phyloP scores from a whole-genome alignment of 30 jellyfish, hydroid and myxozoan genomes.

The Catostylus mosaicus region DNA sequence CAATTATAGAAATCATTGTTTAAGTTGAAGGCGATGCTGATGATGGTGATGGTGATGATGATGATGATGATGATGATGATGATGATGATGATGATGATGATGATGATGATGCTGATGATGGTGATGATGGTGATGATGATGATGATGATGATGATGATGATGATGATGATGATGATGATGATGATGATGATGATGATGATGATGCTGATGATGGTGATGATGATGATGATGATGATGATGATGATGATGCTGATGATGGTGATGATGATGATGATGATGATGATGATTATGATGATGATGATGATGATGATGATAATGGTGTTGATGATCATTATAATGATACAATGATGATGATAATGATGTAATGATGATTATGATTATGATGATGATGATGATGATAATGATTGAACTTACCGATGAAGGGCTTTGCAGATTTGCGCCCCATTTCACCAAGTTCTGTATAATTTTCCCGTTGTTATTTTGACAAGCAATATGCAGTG shows the following conservation, averaged over 20 bases:
- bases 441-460: slow-evolving; percentile 61
- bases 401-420: slow-evolving; percentile 20
- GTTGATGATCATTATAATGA: not conserved
- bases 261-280: not conserved
- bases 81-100: not conserved
- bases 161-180: not conserved
- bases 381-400: not conserved
- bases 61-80: not conserved
- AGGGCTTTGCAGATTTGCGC: slow-evolving; percentile 60
- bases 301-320: too few species aligned
- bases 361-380: not conserved
- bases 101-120: too few species aligned
- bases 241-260: too few species aligned
- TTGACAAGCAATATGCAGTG: slow-evolving; percentile 65
- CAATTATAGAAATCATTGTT: too few species aligned
- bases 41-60: not conserved
- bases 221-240: not conserved
- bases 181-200: too few species aligned
- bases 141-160: not conserved
- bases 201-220: not conserved
- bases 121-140: slow-evolving; percentile 1
- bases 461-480: slow-evolving; percentile 39
- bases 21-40: not conserved
- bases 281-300: not conserved
- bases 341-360: not conserved